Conservation (phyloP, 2,888 invertebrate genomes). For the Drosophila conformis region DNA sequence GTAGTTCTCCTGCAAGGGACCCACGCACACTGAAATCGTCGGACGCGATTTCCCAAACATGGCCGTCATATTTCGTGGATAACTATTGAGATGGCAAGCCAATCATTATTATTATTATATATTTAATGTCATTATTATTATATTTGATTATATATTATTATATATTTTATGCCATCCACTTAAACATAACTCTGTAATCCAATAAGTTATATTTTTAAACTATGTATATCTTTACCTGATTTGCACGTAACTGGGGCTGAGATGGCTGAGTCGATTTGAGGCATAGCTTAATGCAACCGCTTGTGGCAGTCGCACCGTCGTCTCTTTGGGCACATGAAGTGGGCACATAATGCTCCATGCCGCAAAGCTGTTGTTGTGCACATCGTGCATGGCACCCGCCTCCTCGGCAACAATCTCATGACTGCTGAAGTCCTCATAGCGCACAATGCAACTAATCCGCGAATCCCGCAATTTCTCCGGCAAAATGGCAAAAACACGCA, state of each 20-base stretch:
- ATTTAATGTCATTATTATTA: background rate
- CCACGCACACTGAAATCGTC: slow-evolving; percentile 84
- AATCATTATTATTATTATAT: background rate
- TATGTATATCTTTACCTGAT: slow-evolving; percentile 73
- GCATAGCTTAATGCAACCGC: slow-evolving; percentile 80
- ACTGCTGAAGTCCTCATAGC: slow-evolving; percentile 76
- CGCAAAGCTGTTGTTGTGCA: slow-evolving; percentile 85
- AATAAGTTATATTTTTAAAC: background rate
- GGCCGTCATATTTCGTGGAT: slow-evolving; percentile 75
- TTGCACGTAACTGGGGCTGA: slow-evolving; percentile 81
- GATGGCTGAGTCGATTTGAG: slow-evolving; percentile 76
- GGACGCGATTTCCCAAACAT: slow-evolving; percentile 73
- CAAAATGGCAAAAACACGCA: slow-evolving; percentile 80
- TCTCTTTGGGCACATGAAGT: slow-evolving; percentile 53
- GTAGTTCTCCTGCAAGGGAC: slow-evolving; percentile 85
- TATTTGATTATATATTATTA: background rate
- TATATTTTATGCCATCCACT: background rate
- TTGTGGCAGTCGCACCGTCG: slow-evolving; percentile 72
- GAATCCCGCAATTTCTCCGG: slow-evolving; percentile 68
- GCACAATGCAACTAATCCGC: slow-evolving; percentile 74
- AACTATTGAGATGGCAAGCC: slow-evolving; percentile 49
- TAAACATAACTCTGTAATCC: background rate
- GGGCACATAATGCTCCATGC: slow-evolving; percentile 85
- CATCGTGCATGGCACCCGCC: slow-evolving; percentile 85
- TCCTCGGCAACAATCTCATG: slow-evolving; percentile 76